Evolutionary conservation across 1,140 invertebrate genomes (phyloP).

Genomic region (Drosophila triauraria): DNA sequence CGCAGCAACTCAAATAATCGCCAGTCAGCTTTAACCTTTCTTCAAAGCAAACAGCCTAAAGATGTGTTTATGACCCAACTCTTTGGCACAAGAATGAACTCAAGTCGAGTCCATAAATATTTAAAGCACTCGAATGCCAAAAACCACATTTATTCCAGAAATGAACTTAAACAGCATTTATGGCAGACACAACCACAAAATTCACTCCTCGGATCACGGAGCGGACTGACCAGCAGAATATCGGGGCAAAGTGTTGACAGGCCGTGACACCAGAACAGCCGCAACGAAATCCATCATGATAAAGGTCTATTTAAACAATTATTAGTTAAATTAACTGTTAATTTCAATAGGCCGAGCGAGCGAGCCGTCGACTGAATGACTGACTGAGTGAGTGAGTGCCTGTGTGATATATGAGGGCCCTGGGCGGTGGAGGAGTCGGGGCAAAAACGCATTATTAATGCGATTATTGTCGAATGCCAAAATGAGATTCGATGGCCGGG

Average conservation of each 20-base stretch:
- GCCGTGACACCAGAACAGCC: constrained; percentile 43
- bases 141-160: constrained; percentile 5
- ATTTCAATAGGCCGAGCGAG: constrained; percentile 56
- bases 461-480: constrained; percentile 70
- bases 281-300: constrained; percentile 54
- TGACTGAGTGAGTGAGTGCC: constrained; percentile 8
- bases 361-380: constrained; percentile 3
- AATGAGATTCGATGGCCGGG: constrained; percentile 57
- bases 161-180: constrained; percentile 4
- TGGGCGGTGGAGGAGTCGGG: constrained; percentile 17
- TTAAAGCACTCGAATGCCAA: neutral
- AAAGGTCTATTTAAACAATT: constrained; percentile 72
- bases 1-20: neutral
- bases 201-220: constrained; percentile 8
- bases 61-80: neutral
- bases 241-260: constrained; percentile 67
- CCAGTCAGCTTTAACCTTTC: neutral
- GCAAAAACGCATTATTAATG: constrained; percentile 70
- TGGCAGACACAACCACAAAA: constrained; percentile 24
- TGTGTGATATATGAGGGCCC: constrained; percentile 57
- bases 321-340: constrained; percentile 81
- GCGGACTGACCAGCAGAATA: constrained; percentile 54
- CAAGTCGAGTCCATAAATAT: constrained; percentile 13
- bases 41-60: neutral
- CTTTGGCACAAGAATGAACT: no score